Base-by-base conservation (phyloP, 2,797 vertebrate genomes). In the Cossypha polioptera region DNA sequence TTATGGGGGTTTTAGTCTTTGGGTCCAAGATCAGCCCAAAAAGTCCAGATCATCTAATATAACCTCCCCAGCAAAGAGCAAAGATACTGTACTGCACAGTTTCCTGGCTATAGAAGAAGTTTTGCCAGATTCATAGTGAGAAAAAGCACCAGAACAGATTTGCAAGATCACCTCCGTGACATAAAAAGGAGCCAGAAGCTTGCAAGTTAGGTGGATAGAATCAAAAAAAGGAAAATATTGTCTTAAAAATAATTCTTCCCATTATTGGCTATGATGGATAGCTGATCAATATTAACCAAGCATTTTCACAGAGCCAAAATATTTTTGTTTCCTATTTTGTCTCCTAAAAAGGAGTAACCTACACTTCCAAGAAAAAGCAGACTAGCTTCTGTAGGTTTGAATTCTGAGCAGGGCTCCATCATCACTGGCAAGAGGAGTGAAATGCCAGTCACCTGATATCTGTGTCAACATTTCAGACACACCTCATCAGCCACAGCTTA, bases 401-500 rank as follows among this genome's bases (percentile, higher is more conserved):
- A 78, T n/a, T 45, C 58, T 80, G 69, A 94, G 69, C 75, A 83
- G 72, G 45, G 76, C 54, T 94, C 72, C 78, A 66, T 76, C 85
- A 69, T 58, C 65, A 8, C 79, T 86, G 82, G 54, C 85, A 92
- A 50, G 66, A 86, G 82, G 45, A 92, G 69, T 42, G 73, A 96
- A 92, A 94, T 94, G 62, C 73, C 95, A 94, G 91, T 86, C 92
- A 65, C 73, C 87, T 94, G 89, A 86, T 94, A 84, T 88, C 85
- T 76, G 92, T 94, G 95, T 91, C 92, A 88, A 18, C 89, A 69
- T 92, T 94, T 96, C 92, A 94, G 91, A 92, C 79, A 92, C 81
- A 69, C 79, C 76, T 93, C 89, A 91, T 92, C 91, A 93, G 69
- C 68, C 79, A 75, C 43, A 72, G 85, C 62, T 93, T 85, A 72